Percentiles rank a stretch among this genome's conserved stretches.
Evolutionary conservation across 2,113 vertebrate species (phyloP).

Genomic region (Ifrita kowaldi): DNA sequence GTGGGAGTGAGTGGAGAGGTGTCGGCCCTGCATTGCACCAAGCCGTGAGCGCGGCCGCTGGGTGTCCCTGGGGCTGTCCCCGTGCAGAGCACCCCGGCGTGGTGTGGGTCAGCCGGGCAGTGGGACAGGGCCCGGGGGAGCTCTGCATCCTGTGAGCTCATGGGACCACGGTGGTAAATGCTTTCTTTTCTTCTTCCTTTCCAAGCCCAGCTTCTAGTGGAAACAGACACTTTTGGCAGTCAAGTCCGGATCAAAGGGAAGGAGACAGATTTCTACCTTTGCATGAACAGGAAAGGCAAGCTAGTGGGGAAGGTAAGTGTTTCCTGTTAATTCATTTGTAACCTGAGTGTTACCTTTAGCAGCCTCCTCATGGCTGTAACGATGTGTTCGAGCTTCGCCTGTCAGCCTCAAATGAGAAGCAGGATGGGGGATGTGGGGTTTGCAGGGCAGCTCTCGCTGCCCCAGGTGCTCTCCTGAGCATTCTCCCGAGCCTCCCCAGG

Average conservation of each 20-base stretch:
- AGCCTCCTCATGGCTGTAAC: not conserved
- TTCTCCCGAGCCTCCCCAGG: not conserved
- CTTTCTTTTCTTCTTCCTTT: constrained; percentile 69
- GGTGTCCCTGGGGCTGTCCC: not conserved
- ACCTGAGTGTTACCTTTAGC: constrained; percentile 16
- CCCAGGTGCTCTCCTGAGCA: not conserved
- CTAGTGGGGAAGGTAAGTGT: constrained; percentile 87
- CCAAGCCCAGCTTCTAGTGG: constrained; percentile 90
- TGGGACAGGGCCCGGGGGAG: not conserved
- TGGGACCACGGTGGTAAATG: constrained; percentile 29
- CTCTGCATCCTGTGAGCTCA: not conserved
- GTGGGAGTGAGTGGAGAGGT: fast-evolving
- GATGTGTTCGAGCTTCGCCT: not conserved
- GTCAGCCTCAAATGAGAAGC: constrained; percentile 36
- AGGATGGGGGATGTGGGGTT: not conserved
- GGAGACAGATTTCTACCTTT: constrained; percentile 88
- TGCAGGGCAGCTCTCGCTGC: not conserved
- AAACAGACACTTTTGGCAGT: constrained; percentile 89
- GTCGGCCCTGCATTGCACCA: not conserved
- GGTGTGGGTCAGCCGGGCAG: not conserved
- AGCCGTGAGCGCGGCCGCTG: not conserved
- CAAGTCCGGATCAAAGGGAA: constrained; percentile 90
- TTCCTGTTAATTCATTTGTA: constrained; percentile 23
- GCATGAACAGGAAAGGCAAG: constrained; percentile 88
- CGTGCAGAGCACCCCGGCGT: fast-evolving